Base-by-base conservation (phyloP, 2,888 invertebrate genomes). In the Agrotis ipsilon region DNA sequence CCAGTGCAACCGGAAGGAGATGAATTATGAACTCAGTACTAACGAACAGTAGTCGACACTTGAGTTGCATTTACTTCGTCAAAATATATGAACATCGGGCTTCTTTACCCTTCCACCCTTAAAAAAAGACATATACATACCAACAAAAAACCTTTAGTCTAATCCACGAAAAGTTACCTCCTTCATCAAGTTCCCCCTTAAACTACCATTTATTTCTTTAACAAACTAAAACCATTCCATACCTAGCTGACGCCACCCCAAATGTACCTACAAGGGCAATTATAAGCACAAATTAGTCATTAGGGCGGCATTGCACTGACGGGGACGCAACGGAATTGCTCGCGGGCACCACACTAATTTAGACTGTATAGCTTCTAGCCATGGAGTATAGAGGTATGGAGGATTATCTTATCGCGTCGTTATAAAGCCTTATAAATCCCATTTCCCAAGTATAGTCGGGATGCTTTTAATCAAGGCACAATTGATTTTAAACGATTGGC, bases 201-300 rank as follows among this genome's bases (percentile, higher is more conserved):
- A 77, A 70, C 39, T 27, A 24, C 13, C 24, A 59, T 63, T 78
- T 62, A 43, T 39, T 39, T 57, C 59, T 60, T 27, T 61, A 64
- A 68, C 68, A 51, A 58, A 80, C 61, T 52, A 39, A 52, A 46
- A 43, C 52, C 52, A 43, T 46, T 49, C n/a, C 49, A 18, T 46
- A 11, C 14, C 49, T 45, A 68, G 51, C 63, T 32, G 16, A 46
- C 61, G 21, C 46, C 51, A 68, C 79, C 79, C 82, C 48, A 71
- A 65, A 62, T 78, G 78, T 74, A 72, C 78, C 81, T 82, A 89
- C 91, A 89, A 89, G 88, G 89, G 89, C 88, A 91, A 91, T 91
- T 91, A 90, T 76, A 62, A 81, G 74, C 81, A 75, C 68, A 85
- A 88, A 89, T 88, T 89, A 88, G 88, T 84, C 87, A 83, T 86